Conservation (phyloP, 1,140 invertebrate species). For the Hyphantria cunea region DNA sequence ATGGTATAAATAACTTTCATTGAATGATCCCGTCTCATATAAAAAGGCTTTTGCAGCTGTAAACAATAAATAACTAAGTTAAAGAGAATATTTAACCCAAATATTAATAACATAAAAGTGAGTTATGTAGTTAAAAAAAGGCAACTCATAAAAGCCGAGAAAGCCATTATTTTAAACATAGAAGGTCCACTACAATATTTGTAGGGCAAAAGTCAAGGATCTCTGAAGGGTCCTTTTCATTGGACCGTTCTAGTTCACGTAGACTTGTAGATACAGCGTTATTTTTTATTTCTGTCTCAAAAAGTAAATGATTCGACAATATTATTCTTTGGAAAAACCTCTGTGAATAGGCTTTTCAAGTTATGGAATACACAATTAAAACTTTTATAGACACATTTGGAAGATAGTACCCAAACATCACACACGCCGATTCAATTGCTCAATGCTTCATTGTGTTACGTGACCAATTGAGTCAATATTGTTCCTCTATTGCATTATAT, state of each 20-base stretch:
- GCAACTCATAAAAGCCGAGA: neutral
- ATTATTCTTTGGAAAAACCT: neutral
- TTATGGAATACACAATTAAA: too few species aligned
- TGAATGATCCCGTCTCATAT: too few species aligned
- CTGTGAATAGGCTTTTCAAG: neutral
- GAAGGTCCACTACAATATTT: slow-evolving; percentile 44
- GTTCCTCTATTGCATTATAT: slow-evolving; percentile 37
- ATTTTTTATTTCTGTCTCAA: too few species aligned
- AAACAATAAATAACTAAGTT: too few species aligned
- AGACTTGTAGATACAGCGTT: slow-evolving; percentile 9
- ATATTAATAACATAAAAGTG: too few species aligned
- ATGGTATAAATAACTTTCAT: too few species aligned
- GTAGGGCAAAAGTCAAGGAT: slow-evolving; percentile 37
- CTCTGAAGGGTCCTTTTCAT: slow-evolving; percentile 28
- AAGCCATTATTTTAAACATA: slow-evolving; percentile 1
- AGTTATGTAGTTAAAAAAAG: too few species aligned
- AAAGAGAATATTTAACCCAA: too few species aligned
- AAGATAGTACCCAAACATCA: slow-evolving; percentile 10
- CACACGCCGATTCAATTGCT: slow-evolving; percentile 14
- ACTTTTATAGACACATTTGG: neutral
- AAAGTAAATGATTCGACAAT: neutral
- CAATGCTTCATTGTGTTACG: slow-evolving; percentile 40
- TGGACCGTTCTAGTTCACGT: slow-evolving; percentile 11
- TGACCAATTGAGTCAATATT: slow-evolving; percentile 57
- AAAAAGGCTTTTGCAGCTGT: too few species aligned